Evolutionary conservation across 35 echinoderm and acorn worm genomes (phyloP), one percentile per base, ranked within the genome.

Genomic region (Lytechinus pictus): DNA sequence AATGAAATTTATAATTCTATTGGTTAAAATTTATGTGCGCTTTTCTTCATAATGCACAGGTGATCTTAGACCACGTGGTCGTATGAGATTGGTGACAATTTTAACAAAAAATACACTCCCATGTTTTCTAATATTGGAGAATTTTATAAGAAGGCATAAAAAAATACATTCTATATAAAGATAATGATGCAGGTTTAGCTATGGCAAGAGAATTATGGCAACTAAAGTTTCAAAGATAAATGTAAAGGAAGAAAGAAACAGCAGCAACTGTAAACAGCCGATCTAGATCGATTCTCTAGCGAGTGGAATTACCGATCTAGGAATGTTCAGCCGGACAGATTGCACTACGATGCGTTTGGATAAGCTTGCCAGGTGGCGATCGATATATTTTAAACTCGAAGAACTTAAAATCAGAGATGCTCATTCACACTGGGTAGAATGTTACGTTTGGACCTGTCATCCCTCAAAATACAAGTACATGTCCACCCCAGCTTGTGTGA

Each of bases 291-390:
- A 93, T 93, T 57, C 52, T 55, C 92, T 54, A 11, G 54, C 53
- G 92, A 53, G 29, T 93, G 53, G 92, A 93, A 93, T 93, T 93
- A 93, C 92, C 53, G 92, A 55, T 93, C 92, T 14, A 27, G 29
- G 92, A 28, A 93, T 93, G 55, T 93, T 93, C 92, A 93, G 92
- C 92, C 55, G 52, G 52, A 53, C 92, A 93, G 53, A 33, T 54
- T 54, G 92, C 55, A 53, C 53, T 54, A 54, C 19, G 92, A 57
- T 93, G 28, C 92, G 54, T 93, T 93, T 93, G 92, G 92, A 93
- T 93, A 93, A 93, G 92, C n/a, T 54, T 27, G 9, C 13, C 92
- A 93, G 92, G 92, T 93, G 92, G 53, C 92, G 92, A 93, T 93
- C 92, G 54, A 93, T 93, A 93, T 10, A 79, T 79, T 79, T 79